A percentile compares a stretch with the other conserved stretches of the same genome.
phyloP scores from a whole-genome alignment of 2,113 vertebrate species.

The Balaenoptera acutorostrata region DNA sequence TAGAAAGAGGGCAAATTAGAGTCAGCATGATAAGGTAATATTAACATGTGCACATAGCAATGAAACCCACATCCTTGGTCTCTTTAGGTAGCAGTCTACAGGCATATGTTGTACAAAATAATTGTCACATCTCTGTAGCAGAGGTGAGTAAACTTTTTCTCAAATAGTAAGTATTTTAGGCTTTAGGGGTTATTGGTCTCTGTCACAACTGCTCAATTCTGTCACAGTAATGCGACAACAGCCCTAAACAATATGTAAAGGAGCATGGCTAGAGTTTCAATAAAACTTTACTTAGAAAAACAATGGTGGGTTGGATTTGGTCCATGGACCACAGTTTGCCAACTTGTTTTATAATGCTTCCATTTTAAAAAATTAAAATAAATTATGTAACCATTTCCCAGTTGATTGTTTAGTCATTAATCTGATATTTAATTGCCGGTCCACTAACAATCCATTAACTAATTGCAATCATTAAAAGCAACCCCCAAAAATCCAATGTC shows the following conservation, averaged over 20 bases:
- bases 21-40: background rate
- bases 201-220: background rate
- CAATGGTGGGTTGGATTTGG: background rate
- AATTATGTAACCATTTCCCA: background rate
- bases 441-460: background rate
- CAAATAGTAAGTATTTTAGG: conserved; percentile 3
- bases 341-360: background rate
- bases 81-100: background rate
- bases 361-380: background rate
- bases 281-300: background rate
- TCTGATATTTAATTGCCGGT: conserved; percentile 5
- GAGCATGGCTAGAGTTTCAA: background rate
- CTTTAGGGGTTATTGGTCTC: background rate
- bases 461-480: background rate
- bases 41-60: background rate
- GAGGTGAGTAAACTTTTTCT: background rate
- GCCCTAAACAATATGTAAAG: background rate
- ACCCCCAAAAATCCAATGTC: background rate
- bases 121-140: background rate
- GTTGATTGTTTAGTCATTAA: background rate
- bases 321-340: background rate
- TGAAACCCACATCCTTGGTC: background rate
- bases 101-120: background rate
- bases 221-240: background rate
- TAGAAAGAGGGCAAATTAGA: background rate